Conservation (phyloP, 2,888 invertebrate genomes). For the Galeopsomyia nigrocyanea region DNA sequence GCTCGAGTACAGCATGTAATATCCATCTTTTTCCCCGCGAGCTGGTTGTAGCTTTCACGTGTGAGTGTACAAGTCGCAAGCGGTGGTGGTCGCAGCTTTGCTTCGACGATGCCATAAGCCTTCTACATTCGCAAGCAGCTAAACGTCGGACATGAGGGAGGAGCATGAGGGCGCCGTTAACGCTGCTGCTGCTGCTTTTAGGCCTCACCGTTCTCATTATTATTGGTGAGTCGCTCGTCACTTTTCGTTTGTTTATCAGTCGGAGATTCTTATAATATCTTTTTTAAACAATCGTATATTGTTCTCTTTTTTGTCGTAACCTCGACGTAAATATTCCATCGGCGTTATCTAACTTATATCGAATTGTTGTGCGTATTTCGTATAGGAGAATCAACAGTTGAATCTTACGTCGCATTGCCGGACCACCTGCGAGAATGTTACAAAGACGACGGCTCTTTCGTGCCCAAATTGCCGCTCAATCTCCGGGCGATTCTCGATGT, state of each 20-base stretch:
- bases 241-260: neutral
- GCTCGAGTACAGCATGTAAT: too few species aligned
- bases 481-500: constrained; percentile 75
- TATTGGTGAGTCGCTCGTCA: neutral
- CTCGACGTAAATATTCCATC: too few species aligned
- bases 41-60: too few species aligned
- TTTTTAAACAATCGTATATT: too few species aligned
- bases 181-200: neutral
- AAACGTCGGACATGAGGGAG: constrained; percentile 2
- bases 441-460: constrained; percentile 59
- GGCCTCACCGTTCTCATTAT: neutral
- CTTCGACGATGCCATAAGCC: too few species aligned
- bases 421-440: constrained; percentile 75
- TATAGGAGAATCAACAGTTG: constrained; percentile 18
- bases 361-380: too few species aligned
- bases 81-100: too few species aligned
- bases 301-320: too few species aligned
- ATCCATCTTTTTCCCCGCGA: too few species aligned
- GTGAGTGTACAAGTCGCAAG: too few species aligned
- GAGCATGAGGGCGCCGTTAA: constrained; percentile 1
- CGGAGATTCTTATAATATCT: neutral
- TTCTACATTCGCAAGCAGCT: neutral
- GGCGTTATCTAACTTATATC: too few species aligned
- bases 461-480: constrained; percentile 70
- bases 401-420: constrained; percentile 68